phyloP scores from a whole-genome alignment of 2,888 invertebrate genomes.

The Rhamphomyia laevipes region DNA sequence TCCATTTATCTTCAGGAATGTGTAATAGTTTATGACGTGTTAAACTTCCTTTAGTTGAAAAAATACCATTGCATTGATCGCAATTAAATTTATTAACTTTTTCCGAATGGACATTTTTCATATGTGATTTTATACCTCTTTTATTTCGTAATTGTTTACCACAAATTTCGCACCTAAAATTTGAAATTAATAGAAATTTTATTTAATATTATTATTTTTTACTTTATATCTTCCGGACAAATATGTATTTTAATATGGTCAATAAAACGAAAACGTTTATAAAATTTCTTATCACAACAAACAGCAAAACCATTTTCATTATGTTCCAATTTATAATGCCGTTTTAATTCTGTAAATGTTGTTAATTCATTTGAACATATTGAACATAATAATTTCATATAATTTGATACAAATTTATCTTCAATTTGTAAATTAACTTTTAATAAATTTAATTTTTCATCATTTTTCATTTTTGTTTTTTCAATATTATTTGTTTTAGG shows the following conservation, averaged over 20 bases:
- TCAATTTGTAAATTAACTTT: background rate
- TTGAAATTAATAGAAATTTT: too few relatives aligned
- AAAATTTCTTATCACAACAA: conserved; percentile 34
- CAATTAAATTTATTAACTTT: conserved; percentile 17
- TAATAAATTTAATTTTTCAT: background rate
- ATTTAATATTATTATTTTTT: conserved; percentile 8
- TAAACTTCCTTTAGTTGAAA: conserved; percentile 25
- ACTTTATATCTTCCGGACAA: conserved; percentile 35
- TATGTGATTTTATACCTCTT: background rate
- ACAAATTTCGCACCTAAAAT: background rate
- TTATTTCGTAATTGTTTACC: background rate
- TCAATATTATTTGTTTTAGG: background rate
- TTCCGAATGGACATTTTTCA: background rate
- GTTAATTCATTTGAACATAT: conserved; percentile 24
- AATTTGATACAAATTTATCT: conserved; percentile 17
- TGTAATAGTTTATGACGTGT: conserved; percentile 9
- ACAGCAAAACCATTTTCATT: conserved; percentile 27
- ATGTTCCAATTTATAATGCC: conserved; percentile 28
- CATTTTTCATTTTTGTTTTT: background rate
- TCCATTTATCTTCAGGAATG: conserved; percentile 5
- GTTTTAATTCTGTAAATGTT: conserved; percentile 27
- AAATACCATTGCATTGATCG: conserved; percentile 29
- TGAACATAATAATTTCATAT: conserved; percentile 31
- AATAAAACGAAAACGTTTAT: conserved; percentile 28
- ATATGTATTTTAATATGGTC: conserved; percentile 33